Evolutionary conservation across 2,797 vertebrate genomes (phyloP).

Genomic region (Chanos chanos): DNA sequence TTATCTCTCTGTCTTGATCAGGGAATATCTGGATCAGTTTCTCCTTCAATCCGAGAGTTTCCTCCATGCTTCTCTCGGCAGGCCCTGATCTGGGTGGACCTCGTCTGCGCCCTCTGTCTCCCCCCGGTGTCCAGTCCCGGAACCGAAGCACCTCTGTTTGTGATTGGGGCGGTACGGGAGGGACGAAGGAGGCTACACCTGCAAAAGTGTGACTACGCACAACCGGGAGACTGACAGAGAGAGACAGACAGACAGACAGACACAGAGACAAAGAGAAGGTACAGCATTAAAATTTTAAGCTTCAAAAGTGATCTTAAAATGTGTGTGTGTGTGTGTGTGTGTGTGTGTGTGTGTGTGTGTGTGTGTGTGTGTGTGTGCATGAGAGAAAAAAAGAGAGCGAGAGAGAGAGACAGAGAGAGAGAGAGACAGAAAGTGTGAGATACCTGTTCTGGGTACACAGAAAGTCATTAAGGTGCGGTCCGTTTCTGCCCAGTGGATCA

Average conservation of each 20-base stretch:
- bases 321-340: background rate
- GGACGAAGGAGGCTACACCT: slow-evolving; percentile 36
- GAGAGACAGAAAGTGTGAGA: background rate
- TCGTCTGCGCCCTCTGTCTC: slow-evolving; percentile 7
- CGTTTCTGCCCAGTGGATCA: slow-evolving; percentile 82
- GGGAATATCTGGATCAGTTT: slow-evolving; percentile 76
- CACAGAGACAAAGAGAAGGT: background rate
- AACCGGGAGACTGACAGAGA: slow-evolving; percentile 46
- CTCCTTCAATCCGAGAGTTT: slow-evolving; percentile 68
- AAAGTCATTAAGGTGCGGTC: slow-evolving; percentile 83
- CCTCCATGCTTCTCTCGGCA: slow-evolving; percentile 47
- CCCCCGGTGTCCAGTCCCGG: slow-evolving; percentile 50
- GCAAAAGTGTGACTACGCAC: slow-evolving; percentile 63
- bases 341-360: too few species aligned
- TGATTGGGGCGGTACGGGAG: slow-evolving; percentile 29
- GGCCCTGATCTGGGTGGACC: background rate
- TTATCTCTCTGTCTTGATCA: slow-evolving; percentile 75
- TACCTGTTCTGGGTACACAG: slow-evolving; percentile 75
- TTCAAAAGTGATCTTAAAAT: background rate
- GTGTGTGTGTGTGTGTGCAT: too few species aligned
- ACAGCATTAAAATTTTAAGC: background rate
- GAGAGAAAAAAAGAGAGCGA: too few species aligned
- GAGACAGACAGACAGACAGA: background rate
- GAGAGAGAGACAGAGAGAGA: too few species aligned
- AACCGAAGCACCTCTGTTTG: slow-evolving; percentile 62